Base-by-base conservation (phyloP, 1,140 invertebrate species). In the Dendroctonus ponderosae region DNA sequence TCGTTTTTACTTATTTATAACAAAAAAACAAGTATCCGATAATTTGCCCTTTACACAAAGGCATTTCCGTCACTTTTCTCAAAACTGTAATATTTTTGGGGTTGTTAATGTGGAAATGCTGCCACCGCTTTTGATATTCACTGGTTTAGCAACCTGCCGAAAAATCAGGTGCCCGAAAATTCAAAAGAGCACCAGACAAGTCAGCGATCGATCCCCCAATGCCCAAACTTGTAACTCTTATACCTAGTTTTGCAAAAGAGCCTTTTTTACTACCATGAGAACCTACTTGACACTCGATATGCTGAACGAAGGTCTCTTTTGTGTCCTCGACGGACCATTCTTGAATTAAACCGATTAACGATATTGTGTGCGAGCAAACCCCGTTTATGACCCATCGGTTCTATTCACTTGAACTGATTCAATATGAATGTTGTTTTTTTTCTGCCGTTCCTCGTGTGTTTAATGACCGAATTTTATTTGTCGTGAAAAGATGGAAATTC, bases 241-340 rank as follows among this genome's bases (percentile, higher is more conserved):
- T 76, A 71, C 74, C 73, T 71, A 75, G 67, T 72, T 73, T 71
- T 48, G 65, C 64, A 67, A 73, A 72, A 71, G 69, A 64, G 39
- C 57, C 57, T 64, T 65, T 72, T 75, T 75, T 66, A 70, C 60
- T 66, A 69, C 63, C 71, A 72, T 75, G 76, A 75, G 74, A 77
- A 74, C 73, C 57, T 69, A 76, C 74, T 77, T 76, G 76, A 77
- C 74, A 77, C 71, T 72, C 59, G 76, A 77, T 77, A 73, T 71
- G 65, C 53, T 44, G 37, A 51, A 58, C 43, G 60, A 59, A 59
- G 60, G 53, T 42, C 12, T 58, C 64, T 70, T 53, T 62, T 62
- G 26, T 62, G 61, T 37, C 39, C 26, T 15, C 49, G 51, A 6
- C 51, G 49, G 12, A 62, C 61, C 40, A 53, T 52, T 62, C 42